phyloP scores from a whole-genome alignment of 2,888 invertebrate species.

The Linnaemya tessellans region DNA sequence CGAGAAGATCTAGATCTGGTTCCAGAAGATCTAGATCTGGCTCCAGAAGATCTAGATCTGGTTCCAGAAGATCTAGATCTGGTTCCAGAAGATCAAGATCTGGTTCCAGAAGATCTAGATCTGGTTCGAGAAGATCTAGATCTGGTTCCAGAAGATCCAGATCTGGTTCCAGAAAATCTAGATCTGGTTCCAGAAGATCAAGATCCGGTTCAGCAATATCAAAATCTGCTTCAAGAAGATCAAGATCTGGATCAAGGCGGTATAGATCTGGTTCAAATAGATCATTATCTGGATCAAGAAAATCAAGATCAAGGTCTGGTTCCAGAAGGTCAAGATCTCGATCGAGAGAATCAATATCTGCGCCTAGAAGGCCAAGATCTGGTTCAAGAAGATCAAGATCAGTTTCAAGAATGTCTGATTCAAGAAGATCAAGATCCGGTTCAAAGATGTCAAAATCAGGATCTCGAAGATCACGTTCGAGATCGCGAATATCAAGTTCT shows the following conservation, averaged over 20 bases:
- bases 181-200: conserved; percentile 75
- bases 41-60: conserved; percentile 68
- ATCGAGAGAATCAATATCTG: conserved; percentile 57
- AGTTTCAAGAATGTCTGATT: too few species aligned
- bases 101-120: too few species aligned
- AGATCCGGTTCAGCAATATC: conserved; percentile 73
- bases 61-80: too few species aligned
- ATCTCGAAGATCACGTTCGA: conserved; percentile 51
- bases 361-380: conserved; percentile 34
- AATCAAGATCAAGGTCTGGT: conserved; percentile 72
- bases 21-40: conserved; percentile 73
- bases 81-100: too few species aligned
- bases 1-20: conserved; percentile 70
- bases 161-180: conserved; percentile 76
- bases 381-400: conserved; percentile 52
- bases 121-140: too few species aligned
- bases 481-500: conserved; percentile 46
- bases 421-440: conserved; percentile 35
- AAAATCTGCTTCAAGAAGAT: conserved; percentile 73
- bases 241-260: conserved; percentile 70
- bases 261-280: conserved; percentile 77
- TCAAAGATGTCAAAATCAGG: conserved; percentile 66
- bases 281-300: conserved; percentile 70
- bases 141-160: conserved; percentile 76
- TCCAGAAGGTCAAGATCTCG: conserved; percentile 58